A percentile compares a stretch with the other conserved stretches of the same genome.
These are phyloP conservation scores for Natator depressus DNA, from an alignment of 2,113 vertebrate species.

Conservation along the genomic window DNA sequence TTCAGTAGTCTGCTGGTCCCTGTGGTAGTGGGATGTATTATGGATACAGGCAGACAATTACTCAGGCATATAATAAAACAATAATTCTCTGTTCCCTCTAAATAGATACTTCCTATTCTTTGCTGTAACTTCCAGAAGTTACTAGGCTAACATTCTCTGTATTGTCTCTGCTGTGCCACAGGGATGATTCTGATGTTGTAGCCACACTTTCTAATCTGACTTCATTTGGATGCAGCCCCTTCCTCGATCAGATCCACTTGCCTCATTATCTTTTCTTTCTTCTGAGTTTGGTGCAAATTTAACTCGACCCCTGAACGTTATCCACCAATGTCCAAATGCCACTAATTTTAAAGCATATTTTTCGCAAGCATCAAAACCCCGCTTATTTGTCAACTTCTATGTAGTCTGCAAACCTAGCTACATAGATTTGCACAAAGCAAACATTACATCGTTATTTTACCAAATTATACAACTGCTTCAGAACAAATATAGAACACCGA, in stretches of 20 bases:
- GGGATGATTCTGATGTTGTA: not conserved
- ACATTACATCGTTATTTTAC: not conserved
- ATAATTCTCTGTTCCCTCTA: not conserved
- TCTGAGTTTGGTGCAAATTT: not conserved
- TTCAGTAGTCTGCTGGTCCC: not conserved
- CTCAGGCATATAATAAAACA: not conserved
- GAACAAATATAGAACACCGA: too few relatives aligned
- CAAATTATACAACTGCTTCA: not conserved
- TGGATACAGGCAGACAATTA: not conserved
- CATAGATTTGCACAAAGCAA: not conserved
- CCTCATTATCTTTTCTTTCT: not conserved
- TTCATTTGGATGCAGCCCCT: not conserved
- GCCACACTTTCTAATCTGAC: not conserved
- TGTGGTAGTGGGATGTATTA: not conserved
- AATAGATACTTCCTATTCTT: not conserved
- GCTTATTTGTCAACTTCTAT: not conserved
- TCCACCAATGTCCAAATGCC: fast-evolving
- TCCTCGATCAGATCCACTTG: not conserved
- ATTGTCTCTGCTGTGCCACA: not conserved
- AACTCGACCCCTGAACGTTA: not conserved
- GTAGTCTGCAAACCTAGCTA: not conserved
- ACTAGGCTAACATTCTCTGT: not conserved
- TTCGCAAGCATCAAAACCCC: not conserved
- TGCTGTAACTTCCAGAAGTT: not conserved
- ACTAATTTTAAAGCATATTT: not conserved